phyloP scores from a whole-genome alignment of 2,888 invertebrate species.

The Eristalinus sepulchralis region DNA sequence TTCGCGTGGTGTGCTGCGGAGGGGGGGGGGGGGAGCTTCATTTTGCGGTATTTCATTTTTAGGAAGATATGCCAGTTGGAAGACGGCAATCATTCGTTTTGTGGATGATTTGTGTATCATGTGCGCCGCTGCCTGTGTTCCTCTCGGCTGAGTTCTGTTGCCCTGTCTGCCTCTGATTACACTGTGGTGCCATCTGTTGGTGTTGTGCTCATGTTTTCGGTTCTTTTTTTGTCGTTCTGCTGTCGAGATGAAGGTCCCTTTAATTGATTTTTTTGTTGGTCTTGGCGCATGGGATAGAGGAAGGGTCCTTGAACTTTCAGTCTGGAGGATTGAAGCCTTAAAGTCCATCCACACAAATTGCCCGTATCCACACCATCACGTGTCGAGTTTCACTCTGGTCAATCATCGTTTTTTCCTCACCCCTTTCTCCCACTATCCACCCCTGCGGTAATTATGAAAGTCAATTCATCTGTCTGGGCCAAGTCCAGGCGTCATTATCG shows the following conservation, averaged over 20 bases:
- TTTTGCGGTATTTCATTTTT: conserved; percentile 56
- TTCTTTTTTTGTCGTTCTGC: background rate
- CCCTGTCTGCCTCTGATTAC: conserved; percentile 10
- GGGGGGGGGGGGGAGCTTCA: background rate
- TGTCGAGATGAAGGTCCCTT: background rate
- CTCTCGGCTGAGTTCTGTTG: conserved; percentile 20
- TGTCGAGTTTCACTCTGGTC: background rate
- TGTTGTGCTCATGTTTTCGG: background rate
- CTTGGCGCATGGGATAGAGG: too few relatives aligned
- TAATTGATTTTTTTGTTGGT: background rate
- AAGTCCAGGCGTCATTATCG: conserved; percentile 53
- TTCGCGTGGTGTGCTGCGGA: background rate
- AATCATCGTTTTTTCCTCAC: background rate
- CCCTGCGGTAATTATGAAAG: conserved; percentile 56
- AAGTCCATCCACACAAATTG: background rate
- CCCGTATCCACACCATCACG: background rate
- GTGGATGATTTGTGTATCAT: conserved; percentile 51
- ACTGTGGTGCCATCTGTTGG: conserved; percentile 4
- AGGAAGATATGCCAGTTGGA: conserved; percentile 11
- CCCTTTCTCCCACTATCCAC: background rate
- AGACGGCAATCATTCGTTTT: conserved; percentile 47
- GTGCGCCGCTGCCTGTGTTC: conserved; percentile 1
- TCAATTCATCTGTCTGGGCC: conserved; percentile 62
- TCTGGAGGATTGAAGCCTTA: background rate
- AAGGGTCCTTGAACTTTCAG: too few relatives aligned